Conservation (phyloP, 2,888 invertebrate species). For the Malacosoma neustria region DNA sequence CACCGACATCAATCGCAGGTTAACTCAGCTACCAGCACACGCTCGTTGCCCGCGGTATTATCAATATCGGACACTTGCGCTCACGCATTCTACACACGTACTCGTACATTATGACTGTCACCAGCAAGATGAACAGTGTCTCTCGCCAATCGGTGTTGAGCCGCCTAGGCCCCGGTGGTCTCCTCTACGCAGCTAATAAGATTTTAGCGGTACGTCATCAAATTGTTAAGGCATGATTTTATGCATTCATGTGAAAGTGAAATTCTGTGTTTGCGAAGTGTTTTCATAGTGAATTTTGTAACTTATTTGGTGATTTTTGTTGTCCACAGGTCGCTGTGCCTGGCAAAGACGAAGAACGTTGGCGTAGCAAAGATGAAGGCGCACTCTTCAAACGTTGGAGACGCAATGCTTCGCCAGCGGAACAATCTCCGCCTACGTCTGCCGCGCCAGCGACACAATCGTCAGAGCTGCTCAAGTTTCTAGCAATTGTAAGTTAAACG, state of each 20-base stretch:
- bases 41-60: conserved; percentile 26
- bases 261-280: conserved; percentile 15
- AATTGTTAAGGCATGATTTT: conserved; percentile 5
- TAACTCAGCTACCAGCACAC: conserved; percentile 43
- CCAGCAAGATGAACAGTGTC: conserved; percentile 72
- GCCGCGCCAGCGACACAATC: conserved; percentile 44
- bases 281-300: conserved; percentile 28
- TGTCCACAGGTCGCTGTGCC: conserved; percentile 68
- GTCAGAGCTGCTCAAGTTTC: conserved; percentile 78
- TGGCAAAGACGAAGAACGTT: conserved; percentile 66
- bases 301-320: conserved; percentile 53
- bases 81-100: conserved; percentile 20
- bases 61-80: conserved; percentile 4
- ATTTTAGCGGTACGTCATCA: conserved; percentile 68
- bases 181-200: conserved; percentile 67
- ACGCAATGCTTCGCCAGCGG: conserved; percentile 40
- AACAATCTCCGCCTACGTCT: conserved; percentile 31
- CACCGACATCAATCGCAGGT: conserved; percentile 55
- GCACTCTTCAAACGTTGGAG: conserved; percentile 65
- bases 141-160: conserved; percentile 65
- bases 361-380: conserved; percentile 61
- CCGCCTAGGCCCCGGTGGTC: conserved; percentile 65
- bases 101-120: conserved; percentile 62
- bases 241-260: conserved; percentile 25
- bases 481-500: conserved; percentile 86